Percentiles rank a stretch among this genome's conserved stretches.
These are phyloP conservation scores for Pardalotus punctatus DNA, from an alignment of 2,113 vertebrate genomes.

Conservation along the genomic window DNA sequence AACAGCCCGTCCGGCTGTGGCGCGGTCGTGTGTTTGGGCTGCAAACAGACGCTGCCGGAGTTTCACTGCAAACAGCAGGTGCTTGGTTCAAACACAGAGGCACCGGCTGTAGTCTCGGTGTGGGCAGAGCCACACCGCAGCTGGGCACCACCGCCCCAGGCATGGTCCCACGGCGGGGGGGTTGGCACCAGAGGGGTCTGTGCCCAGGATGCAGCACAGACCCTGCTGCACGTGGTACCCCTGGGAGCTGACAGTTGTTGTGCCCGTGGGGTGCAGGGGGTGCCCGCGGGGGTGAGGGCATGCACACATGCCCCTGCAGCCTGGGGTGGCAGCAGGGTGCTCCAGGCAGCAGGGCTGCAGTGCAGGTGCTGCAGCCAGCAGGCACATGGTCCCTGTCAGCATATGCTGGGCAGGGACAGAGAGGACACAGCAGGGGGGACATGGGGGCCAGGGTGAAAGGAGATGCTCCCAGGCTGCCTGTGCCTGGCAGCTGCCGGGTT, in stretches of 20 bases:
- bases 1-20: not conserved
- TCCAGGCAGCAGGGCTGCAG: accelerated
- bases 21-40: not conserved
- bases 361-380: not conserved
- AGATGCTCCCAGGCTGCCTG: not conserved
- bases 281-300: accelerated
- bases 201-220: not conserved
- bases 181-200: not conserved
- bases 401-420: not conserved
- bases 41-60: not conserved
- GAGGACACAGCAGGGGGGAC: not conserved
- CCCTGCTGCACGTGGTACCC: accelerated
- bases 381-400: not conserved
- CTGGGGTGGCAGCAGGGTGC: not conserved
- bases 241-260: not conserved
- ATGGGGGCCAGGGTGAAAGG: accelerated
- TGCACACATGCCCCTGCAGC: not conserved
- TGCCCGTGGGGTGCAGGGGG: not conserved
- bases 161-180: accelerated
- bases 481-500: not conserved
- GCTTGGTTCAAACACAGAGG: not conserved
- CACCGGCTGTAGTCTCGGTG: accelerated
- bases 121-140: not conserved
- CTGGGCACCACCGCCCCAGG: not conserved
- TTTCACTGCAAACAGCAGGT: slow-evolving; percentile 56